phyloP scores from a whole-genome alignment of 2,113 vertebrate species.

The Odontesthes bonariensis region DNA sequence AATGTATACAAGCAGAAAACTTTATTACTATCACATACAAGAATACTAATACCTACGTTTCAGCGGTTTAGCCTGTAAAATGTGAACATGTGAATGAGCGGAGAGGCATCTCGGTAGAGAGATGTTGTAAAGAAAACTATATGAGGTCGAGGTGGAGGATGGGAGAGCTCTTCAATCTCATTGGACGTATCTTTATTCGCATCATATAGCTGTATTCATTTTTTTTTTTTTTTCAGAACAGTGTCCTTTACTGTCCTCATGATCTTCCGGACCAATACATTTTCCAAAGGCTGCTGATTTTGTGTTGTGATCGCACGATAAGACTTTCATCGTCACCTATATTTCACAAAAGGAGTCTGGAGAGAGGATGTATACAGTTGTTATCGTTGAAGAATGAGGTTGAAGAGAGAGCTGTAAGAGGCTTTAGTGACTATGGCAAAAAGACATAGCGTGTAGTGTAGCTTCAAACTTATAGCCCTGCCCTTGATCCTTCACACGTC shows the following conservation, averaged over 20 bases:
- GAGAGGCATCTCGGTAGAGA: slow-evolving; percentile 6
- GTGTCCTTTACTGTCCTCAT: slow-evolving; percentile 49
- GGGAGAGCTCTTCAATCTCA: slow-evolving; percentile 44
- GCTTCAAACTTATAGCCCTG: slow-evolving; percentile 32
- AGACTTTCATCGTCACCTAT: slow-evolving; percentile 36
- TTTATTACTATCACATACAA: slow-evolving; percentile 54
- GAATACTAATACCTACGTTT: slow-evolving; percentile 40
- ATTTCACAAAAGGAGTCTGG: slow-evolving; percentile 42
- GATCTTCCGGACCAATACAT: slow-evolving; percentile 47
- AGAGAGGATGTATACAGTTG: slow-evolving; percentile 5
- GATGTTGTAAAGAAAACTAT: slow-evolving; percentile 22
- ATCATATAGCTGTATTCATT: slow-evolving; percentile 46
- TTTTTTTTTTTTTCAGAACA: slow-evolving; percentile 35
- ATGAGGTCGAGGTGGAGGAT: background rate
- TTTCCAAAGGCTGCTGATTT: slow-evolving; percentile 63
- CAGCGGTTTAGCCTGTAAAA: slow-evolving; percentile 9
- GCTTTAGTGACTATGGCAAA: background rate
- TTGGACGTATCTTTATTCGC: slow-evolving; percentile 56
- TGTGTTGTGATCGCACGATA: slow-evolving; percentile 47
- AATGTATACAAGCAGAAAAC: slow-evolving; percentile 9
- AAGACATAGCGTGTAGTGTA: background rate
- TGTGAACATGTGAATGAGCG: background rate
- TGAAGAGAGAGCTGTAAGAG: background rate
- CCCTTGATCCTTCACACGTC: slow-evolving; percentile 41
- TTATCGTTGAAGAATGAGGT: slow-evolving; percentile 1